Base-by-base conservation (phyloP, 2,113 vertebrate species). In the Urocitellus parryii region DNA sequence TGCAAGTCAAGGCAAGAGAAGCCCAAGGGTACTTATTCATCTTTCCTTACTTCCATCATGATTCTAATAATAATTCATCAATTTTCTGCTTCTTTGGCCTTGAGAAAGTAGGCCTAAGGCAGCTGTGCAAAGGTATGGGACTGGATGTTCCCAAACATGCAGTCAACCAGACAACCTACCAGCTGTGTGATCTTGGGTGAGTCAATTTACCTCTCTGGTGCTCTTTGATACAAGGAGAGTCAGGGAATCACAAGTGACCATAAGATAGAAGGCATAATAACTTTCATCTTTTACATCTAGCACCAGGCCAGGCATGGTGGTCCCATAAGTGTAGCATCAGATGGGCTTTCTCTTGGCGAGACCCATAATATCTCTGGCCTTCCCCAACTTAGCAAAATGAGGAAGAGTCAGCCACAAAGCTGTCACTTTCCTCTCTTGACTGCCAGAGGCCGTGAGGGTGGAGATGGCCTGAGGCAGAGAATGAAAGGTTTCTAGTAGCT, bases 321-420 rank as follows among this genome's bases (percentile, higher is more conserved):
- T 79, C 65, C 65, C 70, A 39, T 82, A 63, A 48, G 18, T 74
- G 72, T 80, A 18, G 3, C 39, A 37, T 68, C 42, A 37, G 90
- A 74, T 81, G 37, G 13, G 5, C 65, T 98, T 95, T 94, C 84
- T 92, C 81, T 90, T 51, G 84, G 22, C 58, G 74, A 92, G 70
- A 83, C 48, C 84, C 63, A 39, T 79, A 61, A 51, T 58, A 76
- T 80, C 82, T 84, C 56, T 27, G 81, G 78, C 58, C 65, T 72
- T 61, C 65, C 20, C 17, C 34, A 77, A 53, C 9, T 94, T 70
- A 84, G 10, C 74, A 83, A 85, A 91, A 58, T 48, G 86, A 91
- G 20, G 37, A 85, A 42, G 51, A 68, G 56, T 53, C 45, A 78
- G 42, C 58, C 24, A 39, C 1, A 4, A 86, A 17, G 14, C 48